Evolutionary conservation across 2,888 invertebrate genomes (phyloP), one percentile per base, ranked within the genome.

Genomic region (Pheosia tremula): DNA sequence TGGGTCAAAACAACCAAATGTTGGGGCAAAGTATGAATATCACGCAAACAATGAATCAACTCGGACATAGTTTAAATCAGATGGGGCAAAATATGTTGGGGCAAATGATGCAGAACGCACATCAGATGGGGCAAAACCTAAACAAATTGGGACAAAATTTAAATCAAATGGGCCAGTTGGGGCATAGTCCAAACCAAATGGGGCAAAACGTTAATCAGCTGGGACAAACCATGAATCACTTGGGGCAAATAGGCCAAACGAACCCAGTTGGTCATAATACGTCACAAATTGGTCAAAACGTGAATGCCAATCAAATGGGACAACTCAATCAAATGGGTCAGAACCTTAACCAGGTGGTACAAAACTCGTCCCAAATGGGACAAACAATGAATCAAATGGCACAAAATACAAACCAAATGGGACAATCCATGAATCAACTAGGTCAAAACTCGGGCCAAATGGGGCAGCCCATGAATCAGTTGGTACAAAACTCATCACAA

Each of bases 401-500:
- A 0, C 80, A 66, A 13, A 69, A 60, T 61, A 43, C 52, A 37
- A 47, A 39, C 13, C 63, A 60, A 11, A 57, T 62, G n/a, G 55
- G 47, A 13, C 59, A 59, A 53, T 57, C 5, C 39, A 24, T 24
- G 24, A 81, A 77, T 59, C 82, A 53, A 77, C n/a, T 55, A 39
- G 13, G 13, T 3, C 55, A 55, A 61, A 75, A 72, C 43, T 62
- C 72, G 11, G 11, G 5, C 45, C 87, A 86, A 67, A 84, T 80
- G 66, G 70, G 74, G 57, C 80, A 82, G 0, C 85, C 86, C 57
- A 82, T 87, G 82, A 80, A 76, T 59, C 82, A 53, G 78, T 36
- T 55, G 55, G 55, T 39, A n/a, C 55, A 55, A 61, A 91, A 91
- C 55, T 89, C 90, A 0, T 86, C 86, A 58, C 90, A 89, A 69